Evolutionary conservation across 1,140 invertebrate genomes (phyloP).

Genomic region (Rhopalosiphum padi): DNA sequence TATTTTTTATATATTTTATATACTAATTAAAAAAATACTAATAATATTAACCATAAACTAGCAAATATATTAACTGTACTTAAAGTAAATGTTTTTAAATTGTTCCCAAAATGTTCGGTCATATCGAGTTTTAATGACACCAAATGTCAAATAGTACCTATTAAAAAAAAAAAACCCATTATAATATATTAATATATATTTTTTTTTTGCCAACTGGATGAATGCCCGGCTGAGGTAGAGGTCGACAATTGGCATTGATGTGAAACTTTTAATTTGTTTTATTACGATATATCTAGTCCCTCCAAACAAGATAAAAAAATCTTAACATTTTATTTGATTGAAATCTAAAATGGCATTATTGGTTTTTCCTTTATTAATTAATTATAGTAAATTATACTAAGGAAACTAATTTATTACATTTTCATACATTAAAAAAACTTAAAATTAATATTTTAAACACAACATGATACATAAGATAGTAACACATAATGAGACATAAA

Average conservation of each 20-base stretch:
- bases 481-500: too few relatives aligned
- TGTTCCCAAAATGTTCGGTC: neutral
- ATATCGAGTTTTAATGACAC: slow-evolving; percentile 25
- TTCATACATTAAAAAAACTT: too few relatives aligned
- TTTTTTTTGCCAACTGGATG: slow-evolving; percentile 48
- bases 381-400: neutral
- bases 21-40: neutral
- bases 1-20: neutral
- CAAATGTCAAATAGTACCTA: slow-evolving; percentile 22
- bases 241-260: slow-evolving; percentile 47
- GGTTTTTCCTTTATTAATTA: neutral
- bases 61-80: neutral
- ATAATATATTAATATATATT: neutral
- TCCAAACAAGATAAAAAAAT: neutral
- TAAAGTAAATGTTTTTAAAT: neutral
- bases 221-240: slow-evolving; percentile 20
- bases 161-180: slow-evolving; percentile 7
- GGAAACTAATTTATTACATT: neutral
- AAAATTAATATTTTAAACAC: neutral
- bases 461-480: neutral
- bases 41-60: neutral
- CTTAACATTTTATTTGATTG: neutral
- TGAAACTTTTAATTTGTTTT: slow-evolving; percentile 17
- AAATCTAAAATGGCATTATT: neutral
- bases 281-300: slow-evolving; percentile 7